phyloP scores from a whole-genome alignment of 2,113 vertebrate genomes.

The Campylorhamphus procurvoides region DNA sequence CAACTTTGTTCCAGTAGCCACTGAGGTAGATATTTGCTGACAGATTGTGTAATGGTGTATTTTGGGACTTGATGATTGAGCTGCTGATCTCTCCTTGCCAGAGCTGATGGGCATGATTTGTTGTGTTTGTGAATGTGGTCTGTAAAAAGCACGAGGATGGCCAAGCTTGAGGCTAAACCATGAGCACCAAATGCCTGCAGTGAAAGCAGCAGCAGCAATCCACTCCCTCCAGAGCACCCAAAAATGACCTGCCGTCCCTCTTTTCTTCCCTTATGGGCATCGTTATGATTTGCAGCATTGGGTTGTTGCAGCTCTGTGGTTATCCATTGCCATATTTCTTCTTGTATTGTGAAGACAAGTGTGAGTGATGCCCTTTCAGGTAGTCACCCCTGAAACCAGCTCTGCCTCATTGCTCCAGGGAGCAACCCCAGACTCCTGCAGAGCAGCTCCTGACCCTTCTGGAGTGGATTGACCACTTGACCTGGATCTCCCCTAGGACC shows the following conservation, averaged over 20 bases:
- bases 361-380: neutral
- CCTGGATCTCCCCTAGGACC: neutral
- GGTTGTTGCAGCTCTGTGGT: neutral
- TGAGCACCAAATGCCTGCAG: neutral
- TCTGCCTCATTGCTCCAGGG: neutral
- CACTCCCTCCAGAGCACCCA: neutral
- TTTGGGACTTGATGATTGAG: neutral
- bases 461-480: neutral
- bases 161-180: neutral
- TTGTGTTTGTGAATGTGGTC: neutral
- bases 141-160: neutral
- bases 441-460: neutral
- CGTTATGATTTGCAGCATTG: neutral
- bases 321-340: neutral
- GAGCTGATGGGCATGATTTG: neutral
- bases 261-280: neutral
- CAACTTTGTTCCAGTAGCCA: neutral
- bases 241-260: neutral
- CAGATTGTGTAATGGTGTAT: neutral
- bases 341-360: neutral
- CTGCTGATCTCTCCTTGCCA: neutral
- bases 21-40: neutral
- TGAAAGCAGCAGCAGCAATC: neutral
- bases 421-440: neutral
- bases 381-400: neutral